Conservation (phyloP, 2,888 invertebrate genomes). For the Ornithoptera priamus region DNA sequence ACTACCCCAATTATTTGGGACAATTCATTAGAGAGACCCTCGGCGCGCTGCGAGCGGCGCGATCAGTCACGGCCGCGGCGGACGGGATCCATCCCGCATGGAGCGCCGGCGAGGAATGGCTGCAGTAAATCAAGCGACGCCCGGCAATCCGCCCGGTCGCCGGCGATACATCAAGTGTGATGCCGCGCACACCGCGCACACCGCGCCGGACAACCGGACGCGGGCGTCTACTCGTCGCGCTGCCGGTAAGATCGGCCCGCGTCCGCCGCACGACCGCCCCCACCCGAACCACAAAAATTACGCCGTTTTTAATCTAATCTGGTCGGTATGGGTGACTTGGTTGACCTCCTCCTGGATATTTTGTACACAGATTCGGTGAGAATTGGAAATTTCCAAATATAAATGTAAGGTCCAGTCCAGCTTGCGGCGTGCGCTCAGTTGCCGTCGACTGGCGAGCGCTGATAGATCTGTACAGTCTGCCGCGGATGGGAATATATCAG, state of each 20-base stretch:
- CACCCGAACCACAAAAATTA: slow-evolving; percentile 54
- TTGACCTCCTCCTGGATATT: too few species aligned
- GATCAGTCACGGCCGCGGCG: slow-evolving; percentile 72
- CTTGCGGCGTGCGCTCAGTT: slow-evolving; percentile 44
- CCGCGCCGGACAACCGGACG: slow-evolving; percentile 79
- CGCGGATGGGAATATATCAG: slow-evolving; percentile 80
- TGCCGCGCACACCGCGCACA: slow-evolving; percentile 79
- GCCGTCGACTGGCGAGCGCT: slow-evolving; percentile 56
- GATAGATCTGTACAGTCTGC: slow-evolving; percentile 80
- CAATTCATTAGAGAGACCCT: slow-evolving; percentile 76
- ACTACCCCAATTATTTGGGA: slow-evolving; percentile 79
- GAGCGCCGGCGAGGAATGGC: slow-evolving; percentile 77
- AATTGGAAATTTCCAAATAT: background rate
- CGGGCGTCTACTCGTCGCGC: slow-evolving; percentile 79
- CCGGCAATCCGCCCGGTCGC: slow-evolving; percentile 76
- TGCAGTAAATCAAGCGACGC: slow-evolving; percentile 73
- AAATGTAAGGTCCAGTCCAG: slow-evolving; percentile 56
- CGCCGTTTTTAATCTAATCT: slow-evolving; percentile 33
- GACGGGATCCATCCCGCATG: slow-evolving; percentile 72
- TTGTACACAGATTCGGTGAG: too few species aligned
- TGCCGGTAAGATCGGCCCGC: slow-evolving; percentile 75
- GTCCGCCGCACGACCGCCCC: slow-evolving; percentile 44
- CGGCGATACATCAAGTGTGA: slow-evolving; percentile 79
- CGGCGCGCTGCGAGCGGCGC: slow-evolving; percentile 47
- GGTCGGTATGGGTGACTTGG: slow-evolving; percentile 28